These are phyloP conservation scores for Agriopis marginaria DNA, from an alignment of 2,888 invertebrate species.

Conservation along the genomic window DNA sequence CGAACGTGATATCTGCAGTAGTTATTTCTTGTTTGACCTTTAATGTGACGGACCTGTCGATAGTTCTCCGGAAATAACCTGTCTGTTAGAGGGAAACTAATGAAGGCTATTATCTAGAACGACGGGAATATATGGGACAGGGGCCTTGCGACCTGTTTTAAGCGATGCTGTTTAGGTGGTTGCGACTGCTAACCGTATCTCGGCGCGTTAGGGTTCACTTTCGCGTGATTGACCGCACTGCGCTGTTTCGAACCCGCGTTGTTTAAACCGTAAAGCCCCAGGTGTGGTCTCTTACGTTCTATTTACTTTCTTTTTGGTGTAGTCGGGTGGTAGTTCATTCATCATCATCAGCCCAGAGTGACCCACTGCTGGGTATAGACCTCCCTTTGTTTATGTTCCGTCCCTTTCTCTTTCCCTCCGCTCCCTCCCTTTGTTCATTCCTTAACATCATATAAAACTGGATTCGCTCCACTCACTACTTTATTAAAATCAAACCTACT, in stretches of 20 bases:
- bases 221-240: no score
- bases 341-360: no score
- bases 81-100: background rate
- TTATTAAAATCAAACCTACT: background rate
- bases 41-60: background rate
- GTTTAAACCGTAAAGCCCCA: no score
- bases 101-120: conserved; percentile 3
- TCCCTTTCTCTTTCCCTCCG: no score
- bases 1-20: background rate
- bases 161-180: no score
- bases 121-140: background rate
- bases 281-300: background rate
- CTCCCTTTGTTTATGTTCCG: no score
- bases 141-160: no score
- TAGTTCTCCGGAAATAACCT: conserved; percentile 8
- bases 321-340: background rate
- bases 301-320: background rate
- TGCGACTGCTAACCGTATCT: no score
- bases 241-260: no score
- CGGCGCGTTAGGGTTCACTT: no score
- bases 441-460: background rate
- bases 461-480: background rate
- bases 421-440: no score
- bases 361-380: no score
- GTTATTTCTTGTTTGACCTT: background rate